A percentile compares a stretch with the other conserved stretches of the same genome.
Evolutionary conservation across 2,888 invertebrate species (phyloP).

Genomic region (Caenorhabditis macrosperma): DNA sequence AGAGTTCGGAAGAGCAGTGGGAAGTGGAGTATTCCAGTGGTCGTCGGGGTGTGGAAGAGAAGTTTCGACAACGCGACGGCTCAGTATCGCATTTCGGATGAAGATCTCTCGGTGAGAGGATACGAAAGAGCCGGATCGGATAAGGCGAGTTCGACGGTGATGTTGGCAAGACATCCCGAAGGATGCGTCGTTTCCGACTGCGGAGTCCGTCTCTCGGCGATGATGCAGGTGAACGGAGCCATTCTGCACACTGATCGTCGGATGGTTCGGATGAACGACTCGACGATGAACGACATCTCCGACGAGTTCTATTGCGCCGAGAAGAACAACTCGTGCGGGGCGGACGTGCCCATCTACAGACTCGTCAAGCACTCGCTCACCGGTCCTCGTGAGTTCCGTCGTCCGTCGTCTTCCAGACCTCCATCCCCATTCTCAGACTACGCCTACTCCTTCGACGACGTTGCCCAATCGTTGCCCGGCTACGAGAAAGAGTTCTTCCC

Average conservation of each 20-base stretch:
- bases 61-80: conserved; percentile 53
- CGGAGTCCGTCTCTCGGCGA: conserved; percentile 36
- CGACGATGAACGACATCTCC: conserved; percentile 47
- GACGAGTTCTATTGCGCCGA: conserved; percentile 66
- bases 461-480: conserved; percentile 47
- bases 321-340: conserved; percentile 59
- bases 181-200: conserved; percentile 44
- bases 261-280: conserved; percentile 20
- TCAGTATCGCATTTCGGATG: conserved; percentile 66
- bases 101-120: conserved; percentile 64
- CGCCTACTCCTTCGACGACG: conserved; percentile 60
- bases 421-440: conserved; percentile 40
- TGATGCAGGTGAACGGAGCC: conserved; percentile 57
- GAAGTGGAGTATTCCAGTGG: conserved; percentile 34
- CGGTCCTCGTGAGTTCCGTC: conserved; percentile 52
- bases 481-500: conserved; percentile 61
- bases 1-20: background rate
- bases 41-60: conserved; percentile 53
- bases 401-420: background rate
- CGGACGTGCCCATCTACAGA: conserved; percentile 66
- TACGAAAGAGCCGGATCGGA: conserved; percentile 53
- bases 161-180: conserved; percentile 58
- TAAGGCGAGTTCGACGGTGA: conserved; percentile 45
- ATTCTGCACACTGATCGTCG: conserved; percentile 53
- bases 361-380: conserved; percentile 50